Percentiles rank a stretch among this genome's conserved stretches.
phyloP scores from a whole-genome alignment of 2,113 vertebrate genomes.

The Erythrocercus mccallii region DNA sequence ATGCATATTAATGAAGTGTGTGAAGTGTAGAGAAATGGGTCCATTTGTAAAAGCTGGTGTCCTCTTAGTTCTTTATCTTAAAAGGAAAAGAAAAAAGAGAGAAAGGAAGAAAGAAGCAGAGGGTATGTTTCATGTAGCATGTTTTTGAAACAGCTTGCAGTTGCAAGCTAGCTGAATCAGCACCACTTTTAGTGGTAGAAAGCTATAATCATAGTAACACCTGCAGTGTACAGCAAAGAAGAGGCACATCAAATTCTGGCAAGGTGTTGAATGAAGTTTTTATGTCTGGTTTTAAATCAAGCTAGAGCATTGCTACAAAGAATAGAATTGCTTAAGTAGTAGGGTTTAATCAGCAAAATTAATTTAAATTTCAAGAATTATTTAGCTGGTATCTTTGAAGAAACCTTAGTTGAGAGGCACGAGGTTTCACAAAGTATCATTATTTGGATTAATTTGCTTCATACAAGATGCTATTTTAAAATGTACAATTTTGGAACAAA shows the following conservation, averaged over 20 bases:
- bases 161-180: not conserved
- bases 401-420: not conserved
- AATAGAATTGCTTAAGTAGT: not conserved
- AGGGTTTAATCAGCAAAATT: not conserved
- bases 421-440: not conserved
- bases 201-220: not conserved
- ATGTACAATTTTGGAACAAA: not conserved
- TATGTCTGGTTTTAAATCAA: not conserved
- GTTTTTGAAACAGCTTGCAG: not conserved
- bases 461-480: not conserved
- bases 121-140: not conserved
- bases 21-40: not conserved
- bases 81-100: not conserved
- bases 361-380: not conserved
- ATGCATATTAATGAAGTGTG: not conserved
- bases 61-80: not conserved
- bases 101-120: not conserved
- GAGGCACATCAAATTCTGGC: not conserved
- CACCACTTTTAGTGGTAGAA: not conserved
- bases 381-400: not conserved
- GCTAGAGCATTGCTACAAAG: not conserved
- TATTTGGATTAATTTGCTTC: not conserved
- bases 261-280: not conserved
- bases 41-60: not conserved
- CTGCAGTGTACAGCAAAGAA: not conserved